Evolutionary conservation across 2,113 vertebrate genomes (phyloP), one percentile per base, ranked within the genome.

Genomic region (Petaurus breviceps): DNA sequence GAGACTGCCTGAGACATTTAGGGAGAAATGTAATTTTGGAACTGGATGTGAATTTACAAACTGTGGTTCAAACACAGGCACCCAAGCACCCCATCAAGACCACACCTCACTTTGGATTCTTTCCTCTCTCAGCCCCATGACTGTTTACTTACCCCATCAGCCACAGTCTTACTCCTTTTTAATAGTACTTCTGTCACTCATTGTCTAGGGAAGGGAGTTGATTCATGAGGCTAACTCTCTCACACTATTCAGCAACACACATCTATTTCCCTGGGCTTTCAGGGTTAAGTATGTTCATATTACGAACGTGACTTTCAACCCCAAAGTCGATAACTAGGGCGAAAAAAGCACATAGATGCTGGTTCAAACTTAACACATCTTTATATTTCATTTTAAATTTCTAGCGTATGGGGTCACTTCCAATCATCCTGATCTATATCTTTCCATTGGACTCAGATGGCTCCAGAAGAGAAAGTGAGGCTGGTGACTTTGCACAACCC

Each of bases 31-130:
- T 49, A 49, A 49, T 49, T 49, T 49, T 49, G 47, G 47, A 49
- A 49, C 47, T 49, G 47, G 47, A 49, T 49, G 47, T 49, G 47
- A 49, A 3, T 49, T 49, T 49, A 49, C 47, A 49, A 49, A 49
- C 47, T 49, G 47, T 49, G 47, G 47, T 49, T 49, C 47, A 49
- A 49, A 49, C 47, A 49, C 47, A 49, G 47, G 47, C 47, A 49
- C 47, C 47, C 47, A 49, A 49, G 47, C 47, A 49, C 47, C 47
- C 47, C 47, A 49, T 49, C 47, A 49, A 5, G 16, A 90, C 93
- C 94, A 92, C 90, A 96, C 53, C 51, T 96, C 11, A 54, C 90
- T 89, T 22, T 53, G n/a, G 50, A 26, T 91, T 84, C 77, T 95
- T 92, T 94, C 31, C 89, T 90, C 93, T 90, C 37, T 94, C 22